Evolutionary conservation across 2,797 vertebrate genomes (phyloP), one percentile per base, ranked within the genome.

Genomic region (Cryptoprocta ferox): DNA sequence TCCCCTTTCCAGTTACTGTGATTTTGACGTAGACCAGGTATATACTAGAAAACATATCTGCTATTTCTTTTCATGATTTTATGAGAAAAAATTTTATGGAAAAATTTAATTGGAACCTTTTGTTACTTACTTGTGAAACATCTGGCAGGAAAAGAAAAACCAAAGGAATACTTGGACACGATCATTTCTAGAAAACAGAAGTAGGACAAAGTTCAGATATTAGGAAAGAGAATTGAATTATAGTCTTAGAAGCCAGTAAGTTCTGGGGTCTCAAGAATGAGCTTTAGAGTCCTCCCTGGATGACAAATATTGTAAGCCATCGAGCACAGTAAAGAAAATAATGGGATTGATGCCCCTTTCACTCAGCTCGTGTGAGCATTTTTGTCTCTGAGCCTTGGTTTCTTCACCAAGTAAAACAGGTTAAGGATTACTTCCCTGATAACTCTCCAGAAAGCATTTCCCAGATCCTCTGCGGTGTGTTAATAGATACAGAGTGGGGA

Each of bases 71-170:
- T 45, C 61, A 39, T 56, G 50, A 53, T 63, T 63, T 63, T 26
- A 39, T 68, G 79, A 95, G 15, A 35, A n/a, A n/a, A n/a, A n/a
- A n/a, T n/a, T n/a, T 32, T 68, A 19, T 78, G 42, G 85, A 68
- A 92, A 95, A 56, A 39, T 45, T 78, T 73, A 80, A 85, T 48
- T 78, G 61, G 42, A 79, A 24, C 6, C 65, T 71, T 91, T 89
- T 48, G 30, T 93, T 86, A 35, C 86, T 91, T 71, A 53, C 84
- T 86, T 86, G n/a, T 94, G 70, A 85, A 76, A 96, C n/a, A 82
- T 96, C 82, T 93, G 86, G 37, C 45, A 91, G 53, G 61, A 45
- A 91, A 56, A 79, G 50, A 63, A 76, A 93, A 94, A 45, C 82
- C 66, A 24, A 86, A 88, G 12, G 82, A 91, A 91, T 32, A 35